Conservation (phyloP, 1,140 invertebrate genomes). For the Temnothorax longispinosus region DNA sequence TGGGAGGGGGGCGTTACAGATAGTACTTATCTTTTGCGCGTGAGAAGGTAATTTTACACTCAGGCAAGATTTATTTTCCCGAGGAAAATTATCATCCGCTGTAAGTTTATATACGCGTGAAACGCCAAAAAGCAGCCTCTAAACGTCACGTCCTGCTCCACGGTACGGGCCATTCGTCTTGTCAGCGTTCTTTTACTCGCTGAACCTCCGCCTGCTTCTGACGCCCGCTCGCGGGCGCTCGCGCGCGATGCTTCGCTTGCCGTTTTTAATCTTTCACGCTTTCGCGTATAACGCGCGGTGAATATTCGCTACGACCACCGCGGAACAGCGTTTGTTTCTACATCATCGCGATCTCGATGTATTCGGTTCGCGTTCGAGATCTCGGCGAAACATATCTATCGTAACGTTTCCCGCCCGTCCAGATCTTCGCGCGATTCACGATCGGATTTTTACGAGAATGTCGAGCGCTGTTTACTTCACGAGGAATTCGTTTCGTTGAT, state of each 20-base stretch:
- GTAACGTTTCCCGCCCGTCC: neutral
- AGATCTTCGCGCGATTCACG: neutral
- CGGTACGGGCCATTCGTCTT: constrained; percentile 39
- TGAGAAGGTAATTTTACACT: constrained; percentile 35
- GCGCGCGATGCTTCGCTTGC: neutral
- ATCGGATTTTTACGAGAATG: constrained; percentile 49
- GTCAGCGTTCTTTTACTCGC: constrained; percentile 44
- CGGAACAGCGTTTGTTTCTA: neutral
- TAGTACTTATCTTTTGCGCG: constrained; percentile 29
- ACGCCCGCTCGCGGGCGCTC: neutral
- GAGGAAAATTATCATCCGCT: constrained; percentile 37
- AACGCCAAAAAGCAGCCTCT: constrained; percentile 45
- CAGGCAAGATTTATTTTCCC: constrained; percentile 44
- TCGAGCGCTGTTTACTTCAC: neutral
- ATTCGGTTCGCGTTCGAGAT: neutral
- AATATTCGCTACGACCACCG: neutral
- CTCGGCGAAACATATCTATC: constrained; percentile 22
- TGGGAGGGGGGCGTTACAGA: neutral
- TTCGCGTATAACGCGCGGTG: neutral
- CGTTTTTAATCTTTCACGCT: constrained; percentile 39
- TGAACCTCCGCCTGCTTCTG: constrained; percentile 13
- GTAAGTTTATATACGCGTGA: constrained; percentile 37
- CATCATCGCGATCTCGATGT: neutral
- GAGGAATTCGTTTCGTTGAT: constrained; percentile 4
- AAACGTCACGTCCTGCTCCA: constrained; percentile 41